Evolutionary conservation across 1,140 invertebrate species (phyloP), one percentile per base, ranked within the genome.

Genomic region (Akabosia matsudoensis): DNA sequence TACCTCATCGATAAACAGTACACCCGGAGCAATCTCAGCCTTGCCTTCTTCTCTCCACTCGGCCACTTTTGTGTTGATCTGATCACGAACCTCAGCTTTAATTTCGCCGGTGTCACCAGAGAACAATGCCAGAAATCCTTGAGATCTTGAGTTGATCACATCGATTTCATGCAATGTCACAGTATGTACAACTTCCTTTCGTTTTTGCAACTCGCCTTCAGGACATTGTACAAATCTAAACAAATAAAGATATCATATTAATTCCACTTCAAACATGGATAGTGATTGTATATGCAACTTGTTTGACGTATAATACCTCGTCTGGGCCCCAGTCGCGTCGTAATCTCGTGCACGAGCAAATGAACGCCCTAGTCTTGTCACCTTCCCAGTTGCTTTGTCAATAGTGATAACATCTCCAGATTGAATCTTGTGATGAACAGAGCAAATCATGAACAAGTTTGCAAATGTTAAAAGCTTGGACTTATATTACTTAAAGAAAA

Each of bases 41-140:
- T 99, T 99, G 0, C 97, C 97, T 85, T 99, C 97, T 86, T 99
- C 97, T 70, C 96, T 88, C 98, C 98, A 99, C 86, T 99, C 98
- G 0, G 93, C 91, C 7, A 97, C 94, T 86, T 99, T 99, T n/a
- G 91, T 89, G 84, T 99, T 98, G 80, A 99, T 99, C 86, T 99
- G 97, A 83, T 99, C 97, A 37, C 98, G 87, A 0, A 99, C 94
- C 88, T 99, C 98, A 0, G 92, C 87, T 83, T 99, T 99, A 26
- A 99, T 99, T 87, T 99, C 98, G 2, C 98, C 98, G 0, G 98
- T 99, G 83, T 99, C 98, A 45, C 95, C 93, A 28, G 97, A 97
- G 85, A 99, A 99, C 0, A 99, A 85, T 0, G 97, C 97, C 0
- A 99, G 86, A 83, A 99, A 99, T 0, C 97, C 98, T 84, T 98